phyloP scores from a whole-genome alignment of 2,797 vertebrate genomes.

The Sparus aurata region DNA sequence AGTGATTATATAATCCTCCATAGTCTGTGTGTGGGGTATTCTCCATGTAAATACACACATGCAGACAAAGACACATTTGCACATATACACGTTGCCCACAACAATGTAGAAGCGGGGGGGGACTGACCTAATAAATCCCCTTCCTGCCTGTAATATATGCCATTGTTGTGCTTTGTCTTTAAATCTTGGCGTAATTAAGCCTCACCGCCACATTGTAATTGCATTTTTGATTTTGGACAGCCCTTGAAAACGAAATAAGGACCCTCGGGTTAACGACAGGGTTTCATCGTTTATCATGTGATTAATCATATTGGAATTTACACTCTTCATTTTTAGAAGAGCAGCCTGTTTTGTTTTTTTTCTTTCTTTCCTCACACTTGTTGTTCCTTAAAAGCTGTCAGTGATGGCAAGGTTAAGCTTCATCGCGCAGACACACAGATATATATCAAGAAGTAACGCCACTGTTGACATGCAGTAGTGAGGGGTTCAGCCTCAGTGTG shows the following conservation, averaged over 20 bases:
- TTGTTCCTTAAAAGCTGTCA: not conserved
- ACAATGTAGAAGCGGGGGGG: slow-evolving; percentile 3
- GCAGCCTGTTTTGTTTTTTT: not conserved
- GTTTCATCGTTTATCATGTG: not conserved
- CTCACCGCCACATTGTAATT: not conserved
- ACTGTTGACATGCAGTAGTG: slow-evolving; percentile 37
- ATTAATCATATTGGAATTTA: slow-evolving; percentile 1
- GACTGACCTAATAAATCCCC: not conserved
- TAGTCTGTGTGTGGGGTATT: slow-evolving; percentile 57
- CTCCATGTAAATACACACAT: slow-evolving; percentile 39
- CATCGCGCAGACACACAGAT: not conserved
- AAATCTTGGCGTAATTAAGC: slow-evolving; percentile 1
- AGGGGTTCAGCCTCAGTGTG: slow-evolving; percentile 41
- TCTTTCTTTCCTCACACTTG: not conserved
- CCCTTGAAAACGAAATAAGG: not conserved
- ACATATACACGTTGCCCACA: slow-evolving; percentile 9
- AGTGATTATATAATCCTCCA: slow-evolving; percentile 73
- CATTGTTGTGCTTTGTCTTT: not conserved
- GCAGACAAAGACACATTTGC: slow-evolving; percentile 10
- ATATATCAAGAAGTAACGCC: not conserved
- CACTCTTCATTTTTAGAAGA: not conserved
- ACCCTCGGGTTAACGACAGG: not conserved
- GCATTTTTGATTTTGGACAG: slow-evolving; percentile 5
- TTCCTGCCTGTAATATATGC: not conserved
- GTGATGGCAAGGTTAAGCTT: not conserved